These are phyloP conservation scores for Thripadectes ignobilis DNA, from an alignment of 2,797 vertebrate genomes.

Conservation along the genomic window DNA sequence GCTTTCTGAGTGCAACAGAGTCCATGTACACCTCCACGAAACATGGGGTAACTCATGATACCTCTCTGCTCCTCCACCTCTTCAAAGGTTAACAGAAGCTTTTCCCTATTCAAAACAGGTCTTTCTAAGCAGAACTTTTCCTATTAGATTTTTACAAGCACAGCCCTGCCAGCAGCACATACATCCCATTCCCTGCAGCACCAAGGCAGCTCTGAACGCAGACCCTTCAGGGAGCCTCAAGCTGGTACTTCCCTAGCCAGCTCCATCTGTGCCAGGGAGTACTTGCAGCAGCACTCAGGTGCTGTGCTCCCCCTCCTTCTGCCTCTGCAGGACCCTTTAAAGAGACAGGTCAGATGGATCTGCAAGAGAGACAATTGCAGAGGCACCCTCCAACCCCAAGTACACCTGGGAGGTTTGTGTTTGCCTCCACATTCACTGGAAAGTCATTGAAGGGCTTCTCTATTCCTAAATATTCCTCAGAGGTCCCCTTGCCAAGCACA, in stretches of 20 bases:
- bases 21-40: not conserved
- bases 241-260: not conserved
- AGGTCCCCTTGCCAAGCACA: not conserved
- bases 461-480: not conserved
- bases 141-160: not conserved
- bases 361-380: not conserved
- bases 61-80: not conserved
- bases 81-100: not conserved
- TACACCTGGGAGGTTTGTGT: not conserved
- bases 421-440: not conserved
- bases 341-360: not conserved
- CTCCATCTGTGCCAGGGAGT: not conserved
- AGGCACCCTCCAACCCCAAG: not conserved
- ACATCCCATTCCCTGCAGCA: not conserved
- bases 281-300: not conserved
- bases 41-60: not conserved
- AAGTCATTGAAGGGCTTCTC: not conserved
- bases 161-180: rapidly evolving
- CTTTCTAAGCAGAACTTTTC: not conserved
- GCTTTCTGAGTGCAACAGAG: not conserved
- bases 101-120: not conserved
- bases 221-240: not conserved
- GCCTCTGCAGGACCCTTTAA: not conserved
- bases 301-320: not conserved
- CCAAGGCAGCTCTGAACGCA: not conserved